Percentiles rank a stretch among this genome's conserved stretches.
These are phyloP conservation scores for Brachionus angularis DNA, from an alignment of 1,140 invertebrate genomes.

Conservation along the genomic window DNA sequence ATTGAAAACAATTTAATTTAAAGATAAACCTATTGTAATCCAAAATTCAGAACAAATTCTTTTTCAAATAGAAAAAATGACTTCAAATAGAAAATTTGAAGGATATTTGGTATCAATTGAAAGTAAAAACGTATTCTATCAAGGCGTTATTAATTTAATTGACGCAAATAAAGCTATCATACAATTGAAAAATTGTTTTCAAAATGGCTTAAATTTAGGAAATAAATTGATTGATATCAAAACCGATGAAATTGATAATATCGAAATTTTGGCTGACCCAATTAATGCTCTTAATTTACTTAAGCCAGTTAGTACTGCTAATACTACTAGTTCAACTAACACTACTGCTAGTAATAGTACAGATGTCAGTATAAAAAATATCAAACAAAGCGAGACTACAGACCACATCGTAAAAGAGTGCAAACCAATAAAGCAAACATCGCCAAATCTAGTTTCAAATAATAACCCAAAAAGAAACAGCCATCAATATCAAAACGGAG, in stretches of 20 bases:
- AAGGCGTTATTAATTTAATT: constrained; percentile 26
- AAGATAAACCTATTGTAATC: too few relatives aligned
- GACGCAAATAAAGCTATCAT: constrained; percentile 22
- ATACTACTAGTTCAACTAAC: too few relatives aligned
- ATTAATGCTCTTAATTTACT: background rate
- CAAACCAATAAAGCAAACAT: background rate
- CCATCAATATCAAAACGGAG: background rate
- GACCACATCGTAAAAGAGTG: too few relatives aligned
- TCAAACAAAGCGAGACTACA: too few relatives aligned
- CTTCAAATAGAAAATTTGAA: constrained; percentile 15
- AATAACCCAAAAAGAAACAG: background rate
- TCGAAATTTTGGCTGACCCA: constrained; percentile 35
- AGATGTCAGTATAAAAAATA: too few relatives aligned
- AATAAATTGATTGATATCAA: background rate
- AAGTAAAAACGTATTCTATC: constrained; percentile 26
- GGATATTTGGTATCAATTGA: constrained; percentile 40
- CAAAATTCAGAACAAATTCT: too few relatives aligned
- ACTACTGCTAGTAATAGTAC: too few relatives aligned
- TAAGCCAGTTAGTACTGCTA: background rate
- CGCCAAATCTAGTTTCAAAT: background rate
- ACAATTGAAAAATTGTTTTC: constrained; percentile 34
- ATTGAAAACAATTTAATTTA: too few relatives aligned
- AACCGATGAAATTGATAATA: constrained; percentile 39
- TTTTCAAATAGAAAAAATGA: too few relatives aligned
- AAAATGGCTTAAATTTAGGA: constrained; percentile 38